Conservation (phyloP, 2,888 invertebrate genomes). For the Antitype chi region DNA sequence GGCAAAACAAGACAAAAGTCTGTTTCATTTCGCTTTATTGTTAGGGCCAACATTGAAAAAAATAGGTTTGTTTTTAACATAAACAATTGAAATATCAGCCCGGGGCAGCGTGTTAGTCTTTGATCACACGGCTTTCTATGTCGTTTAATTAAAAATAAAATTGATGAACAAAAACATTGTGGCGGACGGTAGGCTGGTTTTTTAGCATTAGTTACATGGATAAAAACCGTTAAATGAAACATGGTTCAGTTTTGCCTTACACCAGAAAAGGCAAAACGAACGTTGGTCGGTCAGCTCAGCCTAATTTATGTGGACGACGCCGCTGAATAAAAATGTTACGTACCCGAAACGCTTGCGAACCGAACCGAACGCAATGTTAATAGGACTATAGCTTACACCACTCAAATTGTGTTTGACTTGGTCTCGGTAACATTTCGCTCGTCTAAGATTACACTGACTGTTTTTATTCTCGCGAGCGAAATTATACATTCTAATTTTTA, state of each 20-base stretch:
- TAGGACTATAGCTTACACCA: conserved; percentile 64
- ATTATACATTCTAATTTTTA: conserved; percentile 64
- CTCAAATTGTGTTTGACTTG: conserved; percentile 59
- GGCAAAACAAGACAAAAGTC: conserved; percentile 44
- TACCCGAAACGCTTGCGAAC: conserved; percentile 59
- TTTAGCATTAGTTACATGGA: conserved; percentile 54
- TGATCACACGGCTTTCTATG: conserved; percentile 49
- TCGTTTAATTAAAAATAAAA: conserved; percentile 54
- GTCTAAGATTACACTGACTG: conserved; percentile 14
- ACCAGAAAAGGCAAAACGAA: conserved; percentile 61
- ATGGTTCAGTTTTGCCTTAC: conserved; percentile 63
- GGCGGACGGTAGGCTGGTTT: conserved; percentile 41
- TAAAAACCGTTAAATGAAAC: conserved; percentile 70
- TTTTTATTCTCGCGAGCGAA: conserved; percentile 38
- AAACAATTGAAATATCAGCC: conserved; percentile 53
- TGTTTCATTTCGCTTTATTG: conserved; percentile 58
- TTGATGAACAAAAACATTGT: conserved; percentile 33
- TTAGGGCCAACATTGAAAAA: conserved; percentile 52
- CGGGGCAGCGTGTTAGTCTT: conserved; percentile 42
- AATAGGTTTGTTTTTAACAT: conserved; percentile 39
- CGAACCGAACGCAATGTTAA: conserved; percentile 65
- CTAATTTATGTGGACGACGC: conserved; percentile 72
- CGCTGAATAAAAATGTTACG: conserved; percentile 71
- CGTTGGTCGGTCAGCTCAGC: conserved; percentile 58
- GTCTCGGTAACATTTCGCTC: conserved; percentile 37